Percentiles rank a stretch among this genome's conserved stretches.
Evolutionary conservation across 2,888 invertebrate species (phyloP).

Genomic region (Standfussiana lucernea): DNA sequence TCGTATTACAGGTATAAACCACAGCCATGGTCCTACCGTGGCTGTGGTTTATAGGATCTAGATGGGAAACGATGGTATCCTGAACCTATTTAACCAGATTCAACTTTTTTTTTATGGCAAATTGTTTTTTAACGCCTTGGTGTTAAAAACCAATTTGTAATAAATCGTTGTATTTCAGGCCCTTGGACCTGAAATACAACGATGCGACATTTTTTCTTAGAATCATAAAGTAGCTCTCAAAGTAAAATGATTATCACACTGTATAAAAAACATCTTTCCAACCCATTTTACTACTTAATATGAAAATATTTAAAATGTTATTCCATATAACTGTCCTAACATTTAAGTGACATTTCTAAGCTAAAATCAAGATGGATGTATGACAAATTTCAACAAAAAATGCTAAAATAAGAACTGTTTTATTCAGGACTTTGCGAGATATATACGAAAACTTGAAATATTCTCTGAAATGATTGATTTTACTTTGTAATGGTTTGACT

Average conservation of each 20-base stretch:
- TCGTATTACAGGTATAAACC: too few species aligned
- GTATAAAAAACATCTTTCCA: slow-evolving; percentile 24
- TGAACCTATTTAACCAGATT: not conserved
- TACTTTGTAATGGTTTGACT: slow-evolving; percentile 57
- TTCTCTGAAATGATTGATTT: slow-evolving; percentile 52
- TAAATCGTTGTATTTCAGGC: too few species aligned
- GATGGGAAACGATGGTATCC: not conserved
- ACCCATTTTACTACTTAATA: slow-evolving; percentile 27
- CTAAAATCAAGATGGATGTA: slow-evolving; percentile 28
- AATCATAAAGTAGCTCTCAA: not conserved
- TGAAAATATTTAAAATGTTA: slow-evolving; percentile 14
- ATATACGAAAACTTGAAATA: slow-evolving; percentile 25
- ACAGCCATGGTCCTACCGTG: too few species aligned
- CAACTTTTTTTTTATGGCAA: not conserved
- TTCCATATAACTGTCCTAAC: not conserved
- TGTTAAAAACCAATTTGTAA: too few species aligned
- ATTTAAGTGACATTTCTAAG: slow-evolving; percentile 30
- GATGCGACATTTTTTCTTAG: not conserved
- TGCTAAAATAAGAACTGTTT: slow-evolving; percentile 40
- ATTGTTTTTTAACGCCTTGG: too few species aligned
- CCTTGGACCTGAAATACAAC: too few species aligned
- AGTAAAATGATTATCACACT: not conserved
- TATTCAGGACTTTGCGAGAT: slow-evolving; percentile 45
- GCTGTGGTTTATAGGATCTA: not conserved
- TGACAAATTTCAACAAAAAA: slow-evolving; percentile 30